phyloP scores from a whole-genome alignment of 2,888 invertebrate species.

The Scotopteryx bipunctaria region DNA sequence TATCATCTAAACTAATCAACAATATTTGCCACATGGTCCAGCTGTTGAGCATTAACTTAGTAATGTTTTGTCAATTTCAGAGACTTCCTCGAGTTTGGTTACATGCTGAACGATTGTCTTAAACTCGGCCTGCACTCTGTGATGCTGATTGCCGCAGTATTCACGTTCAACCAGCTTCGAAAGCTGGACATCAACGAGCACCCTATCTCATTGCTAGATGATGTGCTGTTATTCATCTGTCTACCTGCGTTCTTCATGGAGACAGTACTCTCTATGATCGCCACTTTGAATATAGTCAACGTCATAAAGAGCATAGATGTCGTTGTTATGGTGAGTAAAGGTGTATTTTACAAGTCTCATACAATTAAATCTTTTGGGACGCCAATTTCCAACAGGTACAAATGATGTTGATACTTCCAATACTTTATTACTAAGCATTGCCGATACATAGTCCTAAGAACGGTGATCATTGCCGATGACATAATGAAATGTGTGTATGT shows the following conservation, averaged over 20 bases:
- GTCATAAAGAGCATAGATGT: conserved; percentile 79
- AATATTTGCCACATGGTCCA: too few relatives aligned
- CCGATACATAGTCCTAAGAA: too few relatives aligned
- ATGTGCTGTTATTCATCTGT: conserved; percentile 87
- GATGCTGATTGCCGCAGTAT: conserved; percentile 83
- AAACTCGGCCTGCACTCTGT: conserved; percentile 80
- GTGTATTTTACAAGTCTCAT: not conserved
- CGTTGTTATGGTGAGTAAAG: conserved; percentile 79
- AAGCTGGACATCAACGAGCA: conserved; percentile 86
- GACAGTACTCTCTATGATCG: conserved; percentile 86
- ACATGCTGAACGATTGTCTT: conserved; percentile 76
- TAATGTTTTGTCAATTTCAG: conserved; percentile 55
- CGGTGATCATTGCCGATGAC: too few relatives aligned
- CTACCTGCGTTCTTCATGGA: conserved; percentile 89
- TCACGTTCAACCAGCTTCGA: conserved; percentile 85
- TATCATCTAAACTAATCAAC: too few relatives aligned
- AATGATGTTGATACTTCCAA: not conserved
- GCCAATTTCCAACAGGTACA: too few relatives aligned
- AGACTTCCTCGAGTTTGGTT: conserved; percentile 72
- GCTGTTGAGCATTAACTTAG: not conserved
- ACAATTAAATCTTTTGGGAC: too few relatives aligned
- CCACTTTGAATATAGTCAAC: conserved; percentile 82
- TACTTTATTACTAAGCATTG: too few relatives aligned
- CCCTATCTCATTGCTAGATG: conserved; percentile 86
- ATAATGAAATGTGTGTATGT: conserved; percentile 32